Evolutionary conservation across 2,888 invertebrate genomes (phyloP), one percentile per base, ranked within the genome.

Genomic region (Scaptomyza flava): DNA sequence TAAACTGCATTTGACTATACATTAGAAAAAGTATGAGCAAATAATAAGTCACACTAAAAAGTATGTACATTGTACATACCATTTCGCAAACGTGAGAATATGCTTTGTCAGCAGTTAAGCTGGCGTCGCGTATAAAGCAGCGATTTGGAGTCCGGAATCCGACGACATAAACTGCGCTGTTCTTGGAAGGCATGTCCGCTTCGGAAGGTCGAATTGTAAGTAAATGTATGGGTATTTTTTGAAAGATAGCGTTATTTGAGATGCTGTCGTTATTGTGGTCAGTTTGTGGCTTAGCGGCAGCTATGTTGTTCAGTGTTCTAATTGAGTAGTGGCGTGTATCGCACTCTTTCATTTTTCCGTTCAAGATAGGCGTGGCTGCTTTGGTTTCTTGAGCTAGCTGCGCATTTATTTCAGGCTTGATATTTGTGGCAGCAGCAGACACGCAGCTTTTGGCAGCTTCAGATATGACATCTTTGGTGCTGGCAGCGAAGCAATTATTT

Each of bases 71-170:
- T 1, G 1, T 17, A 14, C 34, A 38, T 33, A 81, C 81, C 79
- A 58, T 73, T 3, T 45, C 12, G 30, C 68, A 67, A 1, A 77
- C 9, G 6, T 52, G 8, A 0, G 11, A 43, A 71, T 52, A 41
- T 30, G 64, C 73, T 9, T 45, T 27, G 41, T 70, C 77, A 52
- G 73, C 68, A 6, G 27, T 1, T 61, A 54, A 50, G 38, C 63
- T 68, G 11, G 61, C 65, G 7, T 64, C 64, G 8, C 79, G 79
- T 0, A 85, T 14, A 20, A 56, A 57, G 23, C 82, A 85, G 14
- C 63, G 59, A 60, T 85, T 79, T 2, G 71, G 6, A 0, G 68
- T 71, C 3, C 23, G 11, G 42, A 81, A 84, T 11, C 61, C 61
- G 0, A 27, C 51, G 0, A 85, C 12, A 34, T 31, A 60, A 8